Percentiles rank a stretch among this genome's conserved stretches.
phyloP scores from a whole-genome alignment of 2,888 invertebrate genomes.

The Chirona hameri region DNA sequence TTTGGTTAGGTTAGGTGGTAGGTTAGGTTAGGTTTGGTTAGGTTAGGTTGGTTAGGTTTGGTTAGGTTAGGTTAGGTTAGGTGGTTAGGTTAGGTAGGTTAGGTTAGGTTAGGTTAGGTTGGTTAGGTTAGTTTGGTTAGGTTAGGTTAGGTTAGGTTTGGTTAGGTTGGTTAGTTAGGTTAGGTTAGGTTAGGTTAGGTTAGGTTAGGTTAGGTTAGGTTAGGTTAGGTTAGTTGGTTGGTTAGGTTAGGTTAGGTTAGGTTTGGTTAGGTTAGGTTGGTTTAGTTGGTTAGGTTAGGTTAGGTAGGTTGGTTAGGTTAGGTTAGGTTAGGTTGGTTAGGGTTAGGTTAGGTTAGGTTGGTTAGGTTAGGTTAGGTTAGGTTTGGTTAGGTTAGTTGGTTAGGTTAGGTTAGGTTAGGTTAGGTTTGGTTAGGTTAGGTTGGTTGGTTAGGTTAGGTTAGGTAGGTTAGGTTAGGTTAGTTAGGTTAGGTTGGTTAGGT shows the following conservation, averaged over 20 bases:
- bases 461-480: no score
- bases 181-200: conserved; percentile 37
- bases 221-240: conserved; percentile 37
- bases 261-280: conserved; percentile 39
- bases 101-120: conserved; percentile 33
- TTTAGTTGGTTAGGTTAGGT: conserved; percentile 35
- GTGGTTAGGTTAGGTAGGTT: conserved; percentile 29
- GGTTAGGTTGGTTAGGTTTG: conserved; percentile 37
- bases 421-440: conserved; percentile 38
- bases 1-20: conserved; percentile 23
- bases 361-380: conserved; percentile 39
- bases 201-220: conserved; percentile 37
- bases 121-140: conserved; percentile 29
- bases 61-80: conserved; percentile 37
- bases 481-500: no score
- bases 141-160: conserved; percentile 36
- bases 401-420: conserved; percentile 38
- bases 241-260: conserved; percentile 34
- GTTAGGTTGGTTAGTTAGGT: conserved; percentile 34
- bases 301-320: conserved; percentile 40
- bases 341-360: conserved; percentile 39
- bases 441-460: conserved; percentile 13
- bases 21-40: conserved; percentile 35
- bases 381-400: conserved; percentile 34
- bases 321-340: conserved; percentile 40